A percentile compares a stretch with the other conserved stretches of the same genome.
phyloP scores from a whole-genome alignment of 2,797 vertebrate genomes.

The Nyctibius grandis region DNA sequence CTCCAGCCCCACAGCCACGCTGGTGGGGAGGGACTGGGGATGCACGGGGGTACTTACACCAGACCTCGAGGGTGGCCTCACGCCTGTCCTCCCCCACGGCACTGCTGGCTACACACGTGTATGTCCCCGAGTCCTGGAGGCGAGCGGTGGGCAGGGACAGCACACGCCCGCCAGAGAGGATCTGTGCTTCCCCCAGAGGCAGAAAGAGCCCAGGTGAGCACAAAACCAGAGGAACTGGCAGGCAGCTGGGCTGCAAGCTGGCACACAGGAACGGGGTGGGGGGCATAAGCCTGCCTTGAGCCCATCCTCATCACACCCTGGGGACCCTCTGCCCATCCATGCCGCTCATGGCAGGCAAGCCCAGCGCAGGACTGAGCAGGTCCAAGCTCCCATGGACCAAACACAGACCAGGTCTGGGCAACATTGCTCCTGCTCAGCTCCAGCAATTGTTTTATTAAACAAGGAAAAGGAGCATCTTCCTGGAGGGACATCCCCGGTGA shows the following conservation, averaged over 20 bases:
- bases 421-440: background rate
- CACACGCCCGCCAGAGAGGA: conserved; percentile 51
- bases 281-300: background rate
- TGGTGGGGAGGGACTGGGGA: background rate
- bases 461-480: background rate
- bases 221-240: fast-evolving
- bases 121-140: conserved; percentile 63
- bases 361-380: background rate
- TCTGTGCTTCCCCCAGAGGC: background rate
- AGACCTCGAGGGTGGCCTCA: conserved; percentile 51
- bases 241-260: background rate
- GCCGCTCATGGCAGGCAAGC: background rate
- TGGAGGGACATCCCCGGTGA: background rate
- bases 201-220: background rate
- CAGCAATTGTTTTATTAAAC: too few relatives aligned
- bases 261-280: background rate
- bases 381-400: background rate
- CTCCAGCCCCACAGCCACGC: too few relatives aligned
- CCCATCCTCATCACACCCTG: fast-evolving
- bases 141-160: conserved; percentile 62
- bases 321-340: background rate
- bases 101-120: conserved; percentile 68
- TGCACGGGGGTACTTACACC: background rate
- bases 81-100: conserved; percentile 74
- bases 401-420: background rate